Conservation (phyloP, 2,888 invertebrate species). For the Eristalis intricaria region DNA sequence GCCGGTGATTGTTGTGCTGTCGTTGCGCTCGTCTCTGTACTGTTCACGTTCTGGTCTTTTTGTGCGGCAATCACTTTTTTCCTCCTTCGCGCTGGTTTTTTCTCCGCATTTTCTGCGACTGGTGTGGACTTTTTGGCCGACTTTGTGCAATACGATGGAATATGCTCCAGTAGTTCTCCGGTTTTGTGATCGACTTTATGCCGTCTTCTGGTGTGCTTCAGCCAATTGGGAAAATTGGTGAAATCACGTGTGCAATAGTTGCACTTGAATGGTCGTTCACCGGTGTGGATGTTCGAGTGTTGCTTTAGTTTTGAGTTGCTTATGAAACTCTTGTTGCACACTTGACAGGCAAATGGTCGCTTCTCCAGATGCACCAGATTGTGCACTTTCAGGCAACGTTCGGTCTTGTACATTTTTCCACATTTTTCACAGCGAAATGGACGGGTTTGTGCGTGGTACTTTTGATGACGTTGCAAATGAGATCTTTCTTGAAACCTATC, state of each 20-base stretch:
- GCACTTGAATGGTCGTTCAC: conserved; percentile 83
- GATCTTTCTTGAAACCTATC: conserved; percentile 80
- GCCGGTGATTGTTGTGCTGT: conserved; percentile 22
- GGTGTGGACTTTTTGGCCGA: conserved; percentile 77
- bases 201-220: conserved; percentile 84
- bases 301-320: conserved; percentile 84
- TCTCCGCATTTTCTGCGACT: conserved; percentile 56
- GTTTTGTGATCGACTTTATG: conserved; percentile 83
- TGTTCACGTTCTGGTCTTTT: conserved; percentile 13
- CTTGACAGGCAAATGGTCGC: conserved; percentile 83
- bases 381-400: conserved; percentile 84
- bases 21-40: conserved; percentile 19
- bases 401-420: conserved; percentile 83
- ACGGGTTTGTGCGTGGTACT: conserved; percentile 80
- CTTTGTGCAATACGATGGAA: conserved; percentile 80
- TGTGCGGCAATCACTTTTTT: conserved; percentile 53
- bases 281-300: conserved; percentile 84
- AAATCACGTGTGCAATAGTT: conserved; percentile 84
- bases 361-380: conserved; percentile 83
- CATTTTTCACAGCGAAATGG: conserved; percentile 81
- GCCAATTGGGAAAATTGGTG: conserved; percentile 84
- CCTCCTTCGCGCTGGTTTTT: conserved; percentile 66
- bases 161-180: conserved; percentile 79
- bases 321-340: conserved; percentile 84
- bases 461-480: conserved; percentile 80